These are phyloP conservation scores for Megamerina dolium DNA, from an alignment of 2,888 invertebrate species.

Conservation along the genomic window DNA sequence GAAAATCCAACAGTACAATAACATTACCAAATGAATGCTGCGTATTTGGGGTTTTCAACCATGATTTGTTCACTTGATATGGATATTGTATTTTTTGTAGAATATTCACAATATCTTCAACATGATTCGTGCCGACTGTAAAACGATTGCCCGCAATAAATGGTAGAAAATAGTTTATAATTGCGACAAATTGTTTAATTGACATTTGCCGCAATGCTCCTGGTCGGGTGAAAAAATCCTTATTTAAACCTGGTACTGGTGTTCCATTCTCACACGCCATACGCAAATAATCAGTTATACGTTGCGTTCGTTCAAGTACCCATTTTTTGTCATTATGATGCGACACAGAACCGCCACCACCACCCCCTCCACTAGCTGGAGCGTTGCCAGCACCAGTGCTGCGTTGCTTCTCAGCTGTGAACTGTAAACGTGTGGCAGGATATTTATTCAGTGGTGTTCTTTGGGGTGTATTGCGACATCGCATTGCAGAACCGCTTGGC, in stretches of 20 bases:
- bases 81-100: slow-evolving; percentile 43
- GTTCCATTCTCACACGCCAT: slow-evolving; percentile 7
- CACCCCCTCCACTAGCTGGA: slow-evolving; percentile 5
- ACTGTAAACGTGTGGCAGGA: slow-evolving; percentile 15
- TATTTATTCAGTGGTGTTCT: slow-evolving; percentile 17
- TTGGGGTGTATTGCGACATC: slow-evolving; percentile 24
- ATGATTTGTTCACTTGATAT: slow-evolving; percentile 43
- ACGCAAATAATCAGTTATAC: slow-evolving; percentile 36
- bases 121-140: slow-evolving; percentile 36
- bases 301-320: slow-evolving; percentile 35
- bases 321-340: slow-evolving; percentile 43
- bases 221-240: slow-evolving; percentile 28
- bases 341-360: no score
- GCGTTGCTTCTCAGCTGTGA: slow-evolving; percentile 38
- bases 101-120: slow-evolving; percentile 40
- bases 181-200: slow-evolving; percentile 43
- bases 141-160: slow-evolving; percentile 37
- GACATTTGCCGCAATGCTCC: slow-evolving; percentile 42
- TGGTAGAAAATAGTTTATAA: slow-evolving; percentile 40
- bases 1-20: slow-evolving; percentile 39
- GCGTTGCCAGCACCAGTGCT: neutral
- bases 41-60: slow-evolving; percentile 46
- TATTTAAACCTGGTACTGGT: slow-evolving; percentile 26
- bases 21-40: slow-evolving; percentile 44
- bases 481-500: slow-evolving; percentile 8